Evolutionary conservation across 2,797 vertebrate species (phyloP), one percentile per base, ranked within the genome.

Genomic region (Astyanax mexicanus): DNA sequence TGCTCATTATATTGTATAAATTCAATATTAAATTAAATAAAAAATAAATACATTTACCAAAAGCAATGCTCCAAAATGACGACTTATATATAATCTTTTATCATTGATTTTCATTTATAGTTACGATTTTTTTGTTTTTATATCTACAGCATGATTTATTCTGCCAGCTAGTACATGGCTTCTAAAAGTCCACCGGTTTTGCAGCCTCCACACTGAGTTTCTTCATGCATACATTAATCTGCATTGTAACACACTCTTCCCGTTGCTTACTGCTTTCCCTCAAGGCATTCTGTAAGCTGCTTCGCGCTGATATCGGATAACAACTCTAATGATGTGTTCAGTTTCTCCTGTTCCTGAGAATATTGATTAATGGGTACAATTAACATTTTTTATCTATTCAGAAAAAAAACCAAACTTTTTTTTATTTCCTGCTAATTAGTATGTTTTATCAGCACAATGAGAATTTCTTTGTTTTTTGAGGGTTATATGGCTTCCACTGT

Each of bases 321-420:
- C 25, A 9, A 66, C 44, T 44, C 65, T 65, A 65, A 65, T 65
- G 61, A 27, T 25, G 10, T 32, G 7, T 32, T 66, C 10, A 27
- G 23, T 47, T 66, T 17, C 25, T 32, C 25, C 44, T 45, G 42
- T 9, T 66, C 15, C 17, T 47, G 15, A 17, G 27, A 32, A 19
- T 4, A 7, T 25, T 47, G 32, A 32, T 10, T 66, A 32, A 3
- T 3, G 4, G n/a, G 64, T 42, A 66, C 42, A 45, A 29, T 66
- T n/a, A 47, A 49, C 17, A 25, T 64, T 15, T 66, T n/a, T 49
- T 32, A 66, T 47, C 42, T n/a, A 32, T 66, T 66, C n/a, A n/a
- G n/a, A n/a, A n/a, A 1, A 21, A 29, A 32, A 55, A 55, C 25
- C n/a, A n/a, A n/a, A 55, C 54, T 15, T 44, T 8, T 44, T 42